Evolutionary conservation across 1,140 invertebrate genomes (phyloP).

Genomic region (Ceratina australensis): DNA sequence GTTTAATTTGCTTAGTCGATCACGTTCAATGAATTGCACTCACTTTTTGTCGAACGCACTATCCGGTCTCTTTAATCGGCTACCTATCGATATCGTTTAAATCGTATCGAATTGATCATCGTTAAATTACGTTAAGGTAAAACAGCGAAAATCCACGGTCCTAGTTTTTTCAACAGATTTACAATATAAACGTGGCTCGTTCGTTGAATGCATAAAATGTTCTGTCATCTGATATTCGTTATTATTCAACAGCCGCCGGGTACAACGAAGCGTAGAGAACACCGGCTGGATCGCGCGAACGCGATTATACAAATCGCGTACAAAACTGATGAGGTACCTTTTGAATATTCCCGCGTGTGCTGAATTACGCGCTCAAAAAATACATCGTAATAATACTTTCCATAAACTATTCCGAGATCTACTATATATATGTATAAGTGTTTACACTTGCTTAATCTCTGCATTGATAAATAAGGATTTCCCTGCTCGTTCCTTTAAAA

Average conservation of each 20-base stretch:
- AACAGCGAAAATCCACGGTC: neutral
- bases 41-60: too few species aligned
- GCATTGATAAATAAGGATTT: too few species aligned
- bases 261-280: too few species aligned
- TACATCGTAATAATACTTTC: neutral
- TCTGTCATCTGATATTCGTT: constrained; percentile 31
- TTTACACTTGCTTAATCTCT: too few species aligned
- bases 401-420: neutral
- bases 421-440: too few species aligned
- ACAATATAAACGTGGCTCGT: constrained; percentile 2
- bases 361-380: constrained; percentile 6
- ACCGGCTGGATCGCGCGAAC: neutral
- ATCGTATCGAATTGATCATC: too few species aligned
- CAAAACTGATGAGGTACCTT: constrained; percentile 5
- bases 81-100: too few species aligned
- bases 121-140: too few species aligned
- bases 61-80: too few species aligned
- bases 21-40: too few species aligned
- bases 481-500: too few species aligned
- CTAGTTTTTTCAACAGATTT: constrained; percentile 6
- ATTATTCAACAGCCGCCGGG: constrained; percentile 13
- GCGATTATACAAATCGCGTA: constrained; percentile 28
- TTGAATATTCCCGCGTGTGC: constrained; percentile 13
- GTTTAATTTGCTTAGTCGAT: neutral
- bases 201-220: constrained; percentile 14